Conservation (phyloP, 1,140 invertebrate species). For the Heliconius hermathena region DNA sequence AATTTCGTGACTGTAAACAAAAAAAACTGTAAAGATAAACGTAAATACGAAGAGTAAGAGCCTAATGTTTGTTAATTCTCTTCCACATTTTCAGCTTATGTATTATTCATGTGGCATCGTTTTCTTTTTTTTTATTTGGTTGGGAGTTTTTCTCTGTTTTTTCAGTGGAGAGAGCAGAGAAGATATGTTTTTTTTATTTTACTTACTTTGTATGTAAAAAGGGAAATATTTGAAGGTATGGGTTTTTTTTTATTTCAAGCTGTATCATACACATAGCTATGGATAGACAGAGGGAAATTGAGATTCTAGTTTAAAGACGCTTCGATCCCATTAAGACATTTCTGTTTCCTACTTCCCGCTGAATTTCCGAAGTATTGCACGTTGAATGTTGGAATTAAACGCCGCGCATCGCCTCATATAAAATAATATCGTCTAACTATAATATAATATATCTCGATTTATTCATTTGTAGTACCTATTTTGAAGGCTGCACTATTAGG, state of each 20-base stretch:
- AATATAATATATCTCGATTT: too few species aligned
- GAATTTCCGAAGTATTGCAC: too few species aligned
- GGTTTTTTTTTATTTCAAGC: neutral
- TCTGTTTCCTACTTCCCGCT: too few species aligned
- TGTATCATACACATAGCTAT: neutral
- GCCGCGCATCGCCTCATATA: neutral
- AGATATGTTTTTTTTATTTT: too few species aligned
- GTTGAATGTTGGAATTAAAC: neutral
- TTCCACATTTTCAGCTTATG: conserved; percentile 3
- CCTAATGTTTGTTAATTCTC: neutral
- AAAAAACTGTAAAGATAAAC: too few species aligned
- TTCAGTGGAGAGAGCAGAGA: neutral
- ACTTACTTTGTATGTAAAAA: too few species aligned
- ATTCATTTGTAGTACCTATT: too few species aligned
- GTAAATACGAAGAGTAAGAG: neutral
- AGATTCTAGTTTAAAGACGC: neutral
- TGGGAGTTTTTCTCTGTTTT: neutral
- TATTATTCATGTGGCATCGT: neutral
- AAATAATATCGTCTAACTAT: too few species aligned
- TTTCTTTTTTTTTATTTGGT: neutral
- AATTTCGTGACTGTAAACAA: neutral
- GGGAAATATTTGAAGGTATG: neutral
- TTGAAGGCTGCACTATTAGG: too few species aligned
- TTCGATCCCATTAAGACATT: neutral
- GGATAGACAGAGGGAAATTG: neutral